Conservation (phyloP, 2,888 invertebrate genomes). For the Dendrolimus pini region DNA sequence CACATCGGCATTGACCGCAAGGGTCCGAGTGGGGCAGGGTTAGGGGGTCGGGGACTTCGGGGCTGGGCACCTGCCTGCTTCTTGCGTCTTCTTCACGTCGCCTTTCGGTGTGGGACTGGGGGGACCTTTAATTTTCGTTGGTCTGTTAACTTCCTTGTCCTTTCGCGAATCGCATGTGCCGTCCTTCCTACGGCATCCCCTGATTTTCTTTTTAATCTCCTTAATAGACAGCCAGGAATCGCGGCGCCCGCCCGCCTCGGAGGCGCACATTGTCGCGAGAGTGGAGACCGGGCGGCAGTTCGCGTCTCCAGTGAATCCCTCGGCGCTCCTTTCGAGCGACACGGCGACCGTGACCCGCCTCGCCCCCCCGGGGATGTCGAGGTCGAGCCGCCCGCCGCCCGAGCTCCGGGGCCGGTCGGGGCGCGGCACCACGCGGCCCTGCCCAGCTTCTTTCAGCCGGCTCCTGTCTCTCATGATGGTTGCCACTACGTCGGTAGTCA, state of each 20-base stretch:
- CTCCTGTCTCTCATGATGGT: slow-evolving; percentile 9
- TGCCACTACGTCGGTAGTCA: slow-evolving; percentile 1
- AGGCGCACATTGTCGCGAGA: not conserved
- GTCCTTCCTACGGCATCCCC: slow-evolving; percentile 6
- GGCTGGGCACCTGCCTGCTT: not conserved
- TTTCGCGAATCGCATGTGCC: not conserved
- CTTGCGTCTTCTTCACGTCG: not conserved
- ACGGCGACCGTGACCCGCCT: slow-evolving; percentile 19
- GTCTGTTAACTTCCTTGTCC: not conserved
- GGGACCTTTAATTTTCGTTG: slow-evolving; percentile 1
- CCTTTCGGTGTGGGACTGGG: not conserved
- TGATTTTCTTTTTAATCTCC: slow-evolving; percentile 19
- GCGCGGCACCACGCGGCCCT: slow-evolving; percentile 24
- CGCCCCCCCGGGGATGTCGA: slow-evolving; percentile 24
- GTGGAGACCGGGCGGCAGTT: slow-evolving; percentile 1
- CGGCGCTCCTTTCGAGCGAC: slow-evolving; percentile 7
- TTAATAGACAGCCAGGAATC: slow-evolving; percentile 24
- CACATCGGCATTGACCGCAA: not conserved
- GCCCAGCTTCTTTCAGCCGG: slow-evolving; percentile 23
- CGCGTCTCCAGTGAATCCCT: not conserved
- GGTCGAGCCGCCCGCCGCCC: slow-evolving; percentile 13
- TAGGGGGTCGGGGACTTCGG: not conserved
- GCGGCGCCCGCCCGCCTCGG: slow-evolving; percentile 1
- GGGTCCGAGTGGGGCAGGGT: not conserved
- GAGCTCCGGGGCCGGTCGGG: not conserved